Evolutionary conservation across 2,888 invertebrate species (phyloP), one percentile per base, ranked within the genome.

Genomic region (Melipona bicolor): DNA sequence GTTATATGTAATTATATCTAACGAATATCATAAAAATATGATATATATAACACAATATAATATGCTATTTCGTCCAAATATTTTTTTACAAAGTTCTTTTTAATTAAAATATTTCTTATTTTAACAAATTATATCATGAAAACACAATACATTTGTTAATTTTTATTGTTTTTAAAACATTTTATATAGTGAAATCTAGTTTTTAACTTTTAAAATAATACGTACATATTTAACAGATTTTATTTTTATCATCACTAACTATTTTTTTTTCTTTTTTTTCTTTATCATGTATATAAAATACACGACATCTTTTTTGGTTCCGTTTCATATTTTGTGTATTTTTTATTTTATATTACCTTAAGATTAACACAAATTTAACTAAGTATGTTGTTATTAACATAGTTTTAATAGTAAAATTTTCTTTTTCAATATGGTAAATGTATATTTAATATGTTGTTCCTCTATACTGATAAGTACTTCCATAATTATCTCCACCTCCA

Each of bases 381-480:
- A 87, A 81, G 83, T 74, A 24, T 80, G 74, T 71, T 61, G 81
- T 75, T 77, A 73, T 82, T 76, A 52, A 84, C 65, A 78, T 64
- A 64, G 56, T 73, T 75, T 27, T 62, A 73, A 78, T 81, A 65
- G 69, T 81, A 75, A 81, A 69, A 54, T 65, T 64, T 75, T 32
- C 19, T 68, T 78, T 70, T 65, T 52, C 56, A 32, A 61, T 52
- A 70, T 43, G 65, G 73, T 78, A 74, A 81, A 70, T 67, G 24
- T 24, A 73, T 84, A 83, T 64, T 77, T 89, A 92, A 80, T 93
- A 93, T 56, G 90, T 90, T 61, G 90, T 87, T 59, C 91, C 88
- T 75, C 91, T 90, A 75, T 92, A 93, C 64, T 92, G 90, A 87
- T 92, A 93, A 87, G 84, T 86, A 76, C 72, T 89, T 71, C 91